phyloP scores from a whole-genome alignment of 2,888 invertebrate genomes.

The Eupeodes luniger region DNA sequence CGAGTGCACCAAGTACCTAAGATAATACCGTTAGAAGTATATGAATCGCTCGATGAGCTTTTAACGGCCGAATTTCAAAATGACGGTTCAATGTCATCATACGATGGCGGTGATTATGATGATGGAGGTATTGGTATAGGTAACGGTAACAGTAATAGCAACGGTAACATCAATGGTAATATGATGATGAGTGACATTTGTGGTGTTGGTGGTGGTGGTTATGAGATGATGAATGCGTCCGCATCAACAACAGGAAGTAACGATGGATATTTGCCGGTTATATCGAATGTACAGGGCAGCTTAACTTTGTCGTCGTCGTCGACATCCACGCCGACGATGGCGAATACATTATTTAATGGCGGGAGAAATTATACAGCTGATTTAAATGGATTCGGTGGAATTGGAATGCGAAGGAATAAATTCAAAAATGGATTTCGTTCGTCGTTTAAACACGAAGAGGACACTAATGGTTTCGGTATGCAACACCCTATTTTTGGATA shows the following conservation, averaged over 20 bases:
- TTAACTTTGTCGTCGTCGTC: slow-evolving; percentile 2
- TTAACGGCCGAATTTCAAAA: slow-evolving; percentile 76
- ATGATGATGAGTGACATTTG: slow-evolving; percentile 58
- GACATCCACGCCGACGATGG: background rate
- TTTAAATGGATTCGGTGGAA: slow-evolving; percentile 54
- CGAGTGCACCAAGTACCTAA: slow-evolving; percentile 82
- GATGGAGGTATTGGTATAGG: slow-evolving; percentile 35
- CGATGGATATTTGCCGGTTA: slow-evolving; percentile 65
- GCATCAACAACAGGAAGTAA: slow-evolving; percentile 53
- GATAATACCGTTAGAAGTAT: slow-evolving; percentile 81
- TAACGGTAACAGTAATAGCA: background rate
- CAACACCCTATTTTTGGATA: slow-evolving; percentile 83
- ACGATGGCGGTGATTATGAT: slow-evolving; percentile 70
- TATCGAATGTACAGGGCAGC: slow-evolving; percentile 71
- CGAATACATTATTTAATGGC: slow-evolving; percentile 32
- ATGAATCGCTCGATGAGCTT: slow-evolving; percentile 80
- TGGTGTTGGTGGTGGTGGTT: slow-evolving; percentile 30
- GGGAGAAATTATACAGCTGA: slow-evolving; percentile 40
- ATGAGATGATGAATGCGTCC: slow-evolving; percentile 69
- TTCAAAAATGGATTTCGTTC: slow-evolving; percentile 66
- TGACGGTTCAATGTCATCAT: slow-evolving; percentile 72
- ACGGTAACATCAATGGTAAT: slow-evolving; percentile 30
- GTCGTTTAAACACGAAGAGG: slow-evolving; percentile 64
- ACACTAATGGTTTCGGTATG: slow-evolving; percentile 78
- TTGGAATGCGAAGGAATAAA: slow-evolving; percentile 44